phyloP scores from a whole-genome alignment of 2,113 vertebrate species.

The Abramis brama region DNA sequence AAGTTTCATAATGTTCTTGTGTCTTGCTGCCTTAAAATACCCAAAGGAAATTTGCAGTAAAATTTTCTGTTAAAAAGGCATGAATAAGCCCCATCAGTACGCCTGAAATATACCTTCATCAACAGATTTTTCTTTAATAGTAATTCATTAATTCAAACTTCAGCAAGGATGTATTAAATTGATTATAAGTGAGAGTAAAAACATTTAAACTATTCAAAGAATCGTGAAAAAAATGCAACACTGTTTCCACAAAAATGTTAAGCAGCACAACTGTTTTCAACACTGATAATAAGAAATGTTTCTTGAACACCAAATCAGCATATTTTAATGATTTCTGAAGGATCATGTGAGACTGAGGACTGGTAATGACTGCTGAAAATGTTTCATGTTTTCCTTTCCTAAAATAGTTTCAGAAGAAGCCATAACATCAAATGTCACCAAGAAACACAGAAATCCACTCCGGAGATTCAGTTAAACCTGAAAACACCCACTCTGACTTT shows the following conservation, averaged over 20 bases:
- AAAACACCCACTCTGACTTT: no score
- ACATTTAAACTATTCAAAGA: not conserved
- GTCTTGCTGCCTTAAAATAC: not conserved
- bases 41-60: not conserved
- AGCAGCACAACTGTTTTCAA: not conserved
- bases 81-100: not conserved
- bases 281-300: not conserved
- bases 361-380: not conserved
- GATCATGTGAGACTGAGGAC: not conserved
- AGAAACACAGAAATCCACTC: no score
- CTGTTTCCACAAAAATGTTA: not conserved
- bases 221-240: not conserved
- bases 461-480: no score
- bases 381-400: no score
- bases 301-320: not conserved
- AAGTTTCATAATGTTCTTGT: not conserved
- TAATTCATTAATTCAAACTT: not conserved
- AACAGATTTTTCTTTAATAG: no score
- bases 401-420: no score
- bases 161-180: not conserved
- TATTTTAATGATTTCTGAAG: not conserved
- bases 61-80: not conserved
- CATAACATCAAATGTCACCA: no score
- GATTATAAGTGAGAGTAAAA: not conserved
- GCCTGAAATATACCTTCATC: no score